Conservation (phyloP, 2,113 vertebrate genomes). For the Harpagus bidentatus region DNA sequence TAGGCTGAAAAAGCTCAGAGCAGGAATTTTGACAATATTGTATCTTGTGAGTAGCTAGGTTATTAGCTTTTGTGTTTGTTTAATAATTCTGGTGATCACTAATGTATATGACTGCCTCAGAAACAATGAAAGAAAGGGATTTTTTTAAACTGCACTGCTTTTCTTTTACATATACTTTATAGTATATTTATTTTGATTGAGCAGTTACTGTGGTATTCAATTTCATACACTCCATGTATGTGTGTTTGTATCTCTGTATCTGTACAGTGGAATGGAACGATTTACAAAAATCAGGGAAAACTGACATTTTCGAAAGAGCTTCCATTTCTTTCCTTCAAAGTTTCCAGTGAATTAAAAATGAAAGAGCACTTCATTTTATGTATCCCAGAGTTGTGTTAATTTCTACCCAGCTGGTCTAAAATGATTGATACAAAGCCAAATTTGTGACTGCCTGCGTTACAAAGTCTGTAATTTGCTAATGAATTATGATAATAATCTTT, state of each 20-base stretch:
- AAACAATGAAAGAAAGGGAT: background rate
- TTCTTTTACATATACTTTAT: background rate
- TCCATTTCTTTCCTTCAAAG: conserved; percentile 74
- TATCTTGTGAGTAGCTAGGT: conserved; percentile 58
- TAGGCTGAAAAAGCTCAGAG: conserved; percentile 53
- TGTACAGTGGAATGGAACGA: background rate
- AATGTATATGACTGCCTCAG: background rate
- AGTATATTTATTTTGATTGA: background rate
- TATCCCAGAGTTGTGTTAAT: conserved; percentile 79
- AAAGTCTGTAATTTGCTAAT: conserved; percentile 84
- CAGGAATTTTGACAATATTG: conserved; percentile 69
- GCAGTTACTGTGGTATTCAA: background rate
- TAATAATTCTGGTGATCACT: background rate
- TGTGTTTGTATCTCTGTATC: background rate
- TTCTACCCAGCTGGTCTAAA: conserved; percentile 80
- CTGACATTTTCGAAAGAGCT: conserved; percentile 67
- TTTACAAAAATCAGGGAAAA: conserved; percentile 56
- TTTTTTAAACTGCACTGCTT: background rate
- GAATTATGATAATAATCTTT: conserved; percentile 84
- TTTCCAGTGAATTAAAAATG: conserved; percentile 77
- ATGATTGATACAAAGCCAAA: conserved; percentile 82
- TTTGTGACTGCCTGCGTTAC: conserved; percentile 79
- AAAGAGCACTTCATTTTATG: conserved; percentile 76
- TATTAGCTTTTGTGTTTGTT: conserved; percentile 44
- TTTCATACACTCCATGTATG: background rate